Evolutionary conservation across 2,888 invertebrate species (phyloP), one percentile per base, ranked within the genome.

Genomic region (Melanostoma scalare): DNA sequence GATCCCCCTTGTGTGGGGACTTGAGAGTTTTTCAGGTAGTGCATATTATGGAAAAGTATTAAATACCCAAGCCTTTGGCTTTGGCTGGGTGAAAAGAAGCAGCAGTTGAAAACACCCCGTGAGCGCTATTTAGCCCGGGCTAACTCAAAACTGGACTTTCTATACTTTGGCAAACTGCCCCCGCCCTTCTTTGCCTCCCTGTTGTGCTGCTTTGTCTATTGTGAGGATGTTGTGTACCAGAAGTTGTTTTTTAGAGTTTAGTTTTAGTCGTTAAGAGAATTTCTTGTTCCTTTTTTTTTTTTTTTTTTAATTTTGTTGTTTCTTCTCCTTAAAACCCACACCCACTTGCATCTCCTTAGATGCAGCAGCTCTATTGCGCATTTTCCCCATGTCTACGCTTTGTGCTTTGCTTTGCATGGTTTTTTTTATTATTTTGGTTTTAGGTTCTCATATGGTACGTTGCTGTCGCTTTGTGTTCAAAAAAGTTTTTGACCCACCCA

Each of bases 21-120:
- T 84, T 84, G 65, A 84, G 84, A 84, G 79, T 79, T 79, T 81
- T 84, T 79, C 84, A 84, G 84, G 63, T 63, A 63, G 74, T 84
- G 69, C 84, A 84, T 78, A 84, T 84, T 20, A 20, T 20, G 20
- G 84, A 65, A 79, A 84, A 84, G 79, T 79, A 75, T 79, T 84
- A 84, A 79, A 84, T 60, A 74, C 84, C 69, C 78, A 63, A 69
- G 61, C 72, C 72, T 58, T 61, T 69, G 48, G 79, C 55, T 79
- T 73, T 53, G 2, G 9, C n/a, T 50, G 38, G 36, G 46, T 44
- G 3, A 40, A 40, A 35, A 50, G 53, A 6, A 55, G 33, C 10
- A 65, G 65, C 38, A 71, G n/a, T 50, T 56, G 50, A 69, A 65
- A 72, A 69, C 69, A 65, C 36, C 67, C 77, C 44, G 67, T 78